These are phyloP conservation scores for Brachionus angularis DNA, from an alignment of 1,140 invertebrate species.

Conservation along the genomic window DNA sequence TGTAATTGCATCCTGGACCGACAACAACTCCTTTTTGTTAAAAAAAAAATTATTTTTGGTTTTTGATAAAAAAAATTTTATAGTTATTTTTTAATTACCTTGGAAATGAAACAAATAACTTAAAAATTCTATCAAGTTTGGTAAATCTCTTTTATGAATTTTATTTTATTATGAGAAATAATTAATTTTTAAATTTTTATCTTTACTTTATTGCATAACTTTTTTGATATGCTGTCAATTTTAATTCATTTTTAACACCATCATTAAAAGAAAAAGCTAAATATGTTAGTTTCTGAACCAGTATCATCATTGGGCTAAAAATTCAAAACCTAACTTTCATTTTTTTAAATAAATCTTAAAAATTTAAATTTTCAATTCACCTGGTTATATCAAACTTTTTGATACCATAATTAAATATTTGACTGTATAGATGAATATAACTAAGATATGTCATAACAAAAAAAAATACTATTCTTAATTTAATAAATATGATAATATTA, in stretches of 20 bases:
- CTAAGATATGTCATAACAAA: slow-evolving; percentile 23
- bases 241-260: slow-evolving; percentile 59
- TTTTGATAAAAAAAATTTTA: background rate
- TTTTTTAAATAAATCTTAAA: background rate
- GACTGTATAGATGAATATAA: slow-evolving; percentile 25
- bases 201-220: slow-evolving; percentile 10
- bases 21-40: slow-evolving; percentile 34
- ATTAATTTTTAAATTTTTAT: background rate
- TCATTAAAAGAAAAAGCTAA: slow-evolving; percentile 86
- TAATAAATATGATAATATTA: background rate
- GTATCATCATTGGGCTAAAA: slow-evolving; percentile 83
- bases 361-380: slow-evolving; percentile 52
- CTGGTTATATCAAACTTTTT: slow-evolving; percentile 85
- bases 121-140: slow-evolving; percentile 33
- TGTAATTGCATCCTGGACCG: slow-evolving; percentile 44
- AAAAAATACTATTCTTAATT: slow-evolving; percentile 1
- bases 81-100: slow-evolving; percentile 34
- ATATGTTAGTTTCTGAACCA: slow-evolving; percentile 87
- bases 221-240: slow-evolving; percentile 13
- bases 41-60: background rate
- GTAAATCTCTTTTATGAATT: background rate
- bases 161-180: background rate
- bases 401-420: slow-evolving; percentile 75
- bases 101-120: slow-evolving; percentile 46
- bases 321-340: too few species aligned